A percentile compares a stretch with the other conserved stretches of the same genome.
phyloP scores from a whole-genome alignment of 2,113 vertebrate species.

The Gymnorhina tibicen region DNA sequence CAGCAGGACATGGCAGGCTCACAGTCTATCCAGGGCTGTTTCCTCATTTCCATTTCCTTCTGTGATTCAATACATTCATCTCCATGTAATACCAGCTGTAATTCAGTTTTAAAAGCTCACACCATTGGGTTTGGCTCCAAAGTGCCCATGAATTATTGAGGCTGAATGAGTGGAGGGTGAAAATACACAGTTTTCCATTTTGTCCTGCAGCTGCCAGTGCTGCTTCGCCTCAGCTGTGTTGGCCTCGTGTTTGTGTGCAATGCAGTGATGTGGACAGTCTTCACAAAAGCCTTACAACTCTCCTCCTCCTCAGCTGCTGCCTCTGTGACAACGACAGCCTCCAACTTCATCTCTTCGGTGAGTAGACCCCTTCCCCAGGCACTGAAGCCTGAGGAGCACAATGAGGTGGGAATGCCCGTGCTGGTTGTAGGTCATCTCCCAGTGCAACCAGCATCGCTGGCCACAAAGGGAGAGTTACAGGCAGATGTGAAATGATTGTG shows the following conservation, averaged over 20 bases:
- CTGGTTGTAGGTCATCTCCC: not conserved
- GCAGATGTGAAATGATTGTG: not conserved
- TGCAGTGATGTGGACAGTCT: constrained; percentile 92
- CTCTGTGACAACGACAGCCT: constrained; percentile 88
- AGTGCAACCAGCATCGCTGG: rapidly evolving
- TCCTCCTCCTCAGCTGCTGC: constrained; percentile 87
- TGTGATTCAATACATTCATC: not conserved
- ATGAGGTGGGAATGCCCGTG: rapidly evolving
- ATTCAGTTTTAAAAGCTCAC: not conserved
- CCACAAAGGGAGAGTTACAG: not conserved
- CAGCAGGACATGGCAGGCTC: not conserved
- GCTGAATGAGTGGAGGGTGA: not conserved
- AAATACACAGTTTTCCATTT: not conserved
- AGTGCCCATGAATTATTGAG: not conserved
- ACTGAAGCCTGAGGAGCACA: not conserved
- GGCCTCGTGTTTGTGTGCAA: constrained; percentile 82
- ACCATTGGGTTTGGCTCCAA: not conserved
- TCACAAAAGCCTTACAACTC: constrained; percentile 88
- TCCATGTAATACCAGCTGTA: not conserved
- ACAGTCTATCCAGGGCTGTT: not conserved
- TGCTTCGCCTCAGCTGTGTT: constrained; percentile 73
- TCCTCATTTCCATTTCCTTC: not conserved
- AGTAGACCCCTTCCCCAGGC: constrained; percentile 48
- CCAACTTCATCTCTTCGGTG: constrained; percentile 91
- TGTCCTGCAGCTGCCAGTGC: constrained; percentile 75